These are phyloP conservation scores for Pomacea maculata DNA, from an alignment of 1,140 invertebrate genomes.

Conservation along the genomic window DNA sequence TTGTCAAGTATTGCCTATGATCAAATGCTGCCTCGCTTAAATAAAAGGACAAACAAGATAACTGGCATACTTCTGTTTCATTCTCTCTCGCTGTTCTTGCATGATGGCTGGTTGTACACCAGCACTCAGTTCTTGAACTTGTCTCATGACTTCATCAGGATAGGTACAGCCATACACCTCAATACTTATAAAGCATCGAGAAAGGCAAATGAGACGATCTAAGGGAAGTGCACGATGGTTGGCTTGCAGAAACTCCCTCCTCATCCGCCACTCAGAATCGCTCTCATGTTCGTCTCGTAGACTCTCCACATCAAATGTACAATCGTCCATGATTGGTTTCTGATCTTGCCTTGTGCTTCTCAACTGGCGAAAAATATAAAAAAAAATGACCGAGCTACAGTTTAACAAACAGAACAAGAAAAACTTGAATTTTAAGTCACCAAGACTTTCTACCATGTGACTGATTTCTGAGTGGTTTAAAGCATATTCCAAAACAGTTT, in stretches of 20 bases:
- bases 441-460: too few relatives aligned
- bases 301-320: conserved; percentile 38
- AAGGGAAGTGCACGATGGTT: conserved; percentile 76
- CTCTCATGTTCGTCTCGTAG: conserved; percentile 70
- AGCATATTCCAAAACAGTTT: too few relatives aligned
- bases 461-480: too few relatives aligned
- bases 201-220: conserved; percentile 80
- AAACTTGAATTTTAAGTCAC: too few relatives aligned
- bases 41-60: not conserved
- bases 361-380: too few relatives aligned
- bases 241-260: conserved; percentile 77
- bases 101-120: conserved; percentile 25
- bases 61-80: conserved; percentile 20
- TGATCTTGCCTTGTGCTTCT: too few relatives aligned
- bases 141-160: conserved; percentile 78
- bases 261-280: conserved; percentile 83
- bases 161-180: conserved; percentile 87
- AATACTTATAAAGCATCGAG: conserved; percentile 83
- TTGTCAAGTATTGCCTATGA: too few relatives aligned
- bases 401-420: too few relatives aligned
- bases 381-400: too few relatives aligned
- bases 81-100: conserved; percentile 19
- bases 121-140: conserved; percentile 22
- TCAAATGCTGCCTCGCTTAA: too few relatives aligned
- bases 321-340: conserved; percentile 2